Percentiles rank a stretch among this genome's conserved stretches.
phyloP scores from a whole-genome alignment of 2,113 vertebrate species.

The Neolamprologus kungweensis region DNA sequence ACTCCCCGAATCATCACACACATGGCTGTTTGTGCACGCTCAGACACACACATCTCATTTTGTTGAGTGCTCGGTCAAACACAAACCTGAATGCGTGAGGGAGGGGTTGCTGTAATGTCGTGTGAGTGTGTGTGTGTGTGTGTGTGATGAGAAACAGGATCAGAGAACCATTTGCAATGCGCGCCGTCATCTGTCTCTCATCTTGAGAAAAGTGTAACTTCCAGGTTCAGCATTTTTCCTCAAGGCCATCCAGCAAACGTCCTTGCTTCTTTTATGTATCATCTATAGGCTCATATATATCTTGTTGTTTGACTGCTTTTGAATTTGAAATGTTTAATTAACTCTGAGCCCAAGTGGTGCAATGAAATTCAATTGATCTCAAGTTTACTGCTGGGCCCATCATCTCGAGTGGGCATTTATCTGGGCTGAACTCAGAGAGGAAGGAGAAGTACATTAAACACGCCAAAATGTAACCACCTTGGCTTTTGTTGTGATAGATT shows the following conservation, averaged over 20 bases:
- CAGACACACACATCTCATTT: conserved; percentile 32
- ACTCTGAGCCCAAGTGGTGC: neutral
- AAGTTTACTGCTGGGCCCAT: neutral
- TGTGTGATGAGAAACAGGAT: conserved; percentile 8
- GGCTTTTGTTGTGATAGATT: neutral
- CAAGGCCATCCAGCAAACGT: conserved; percentile 16
- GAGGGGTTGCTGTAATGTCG: neutral
- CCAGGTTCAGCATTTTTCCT: neutral
- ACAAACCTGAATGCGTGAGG: neutral
- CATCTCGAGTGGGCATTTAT: neutral
- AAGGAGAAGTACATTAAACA: neutral
- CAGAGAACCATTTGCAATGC: neutral
- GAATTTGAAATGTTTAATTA: neutral
- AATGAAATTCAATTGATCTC: no score
- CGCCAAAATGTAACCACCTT: neutral
- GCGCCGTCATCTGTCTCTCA: neutral
- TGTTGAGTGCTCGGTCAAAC: conserved; percentile 51
- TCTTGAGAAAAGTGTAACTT: neutral
- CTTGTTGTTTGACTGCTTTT: neutral
- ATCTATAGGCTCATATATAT: neutral
- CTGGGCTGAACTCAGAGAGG: neutral
- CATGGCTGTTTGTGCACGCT: neutral
- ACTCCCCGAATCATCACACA: conserved; percentile 6
- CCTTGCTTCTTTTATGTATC: neutral
- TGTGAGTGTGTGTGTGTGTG: neutral